phyloP scores from a whole-genome alignment of 2,113 vertebrate species.

The Nestor notabilis region DNA sequence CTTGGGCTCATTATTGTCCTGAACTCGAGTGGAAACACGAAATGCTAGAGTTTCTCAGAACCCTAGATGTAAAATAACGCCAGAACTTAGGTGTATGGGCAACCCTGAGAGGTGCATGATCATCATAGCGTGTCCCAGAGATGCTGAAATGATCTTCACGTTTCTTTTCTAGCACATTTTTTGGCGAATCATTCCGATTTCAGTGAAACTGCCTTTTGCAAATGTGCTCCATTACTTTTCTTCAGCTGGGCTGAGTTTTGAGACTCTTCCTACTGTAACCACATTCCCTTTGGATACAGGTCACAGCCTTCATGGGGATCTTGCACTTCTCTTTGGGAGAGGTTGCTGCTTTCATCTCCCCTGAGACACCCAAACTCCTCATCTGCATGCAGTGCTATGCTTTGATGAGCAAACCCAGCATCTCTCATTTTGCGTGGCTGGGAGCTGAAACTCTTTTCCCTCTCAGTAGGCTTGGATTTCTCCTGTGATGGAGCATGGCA shows the following conservation, averaged over 20 bases:
- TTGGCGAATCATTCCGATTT: accelerated
- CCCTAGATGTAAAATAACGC: neutral
- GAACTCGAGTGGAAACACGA: neutral
- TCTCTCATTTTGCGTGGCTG: neutral
- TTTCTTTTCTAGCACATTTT: neutral
- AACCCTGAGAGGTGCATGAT: neutral
- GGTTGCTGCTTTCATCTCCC: neutral
- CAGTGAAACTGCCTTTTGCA: neutral
- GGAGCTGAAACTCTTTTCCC: neutral
- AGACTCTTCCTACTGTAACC: neutral
- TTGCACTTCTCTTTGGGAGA: neutral
- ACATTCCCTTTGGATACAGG: neutral
- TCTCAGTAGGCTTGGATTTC: neutral
- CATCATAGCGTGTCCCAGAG: accelerated
- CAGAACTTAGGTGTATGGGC: accelerated
- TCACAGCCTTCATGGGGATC: accelerated
- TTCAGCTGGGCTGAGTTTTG: neutral
- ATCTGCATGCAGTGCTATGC: accelerated
- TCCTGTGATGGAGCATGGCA: neutral
- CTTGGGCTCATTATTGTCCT: neutral
- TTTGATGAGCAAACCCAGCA: neutral
- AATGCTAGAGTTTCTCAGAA: neutral
- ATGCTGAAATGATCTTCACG: accelerated
- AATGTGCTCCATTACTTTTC: accelerated
- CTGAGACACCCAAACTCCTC: accelerated